Base-by-base conservation (phyloP, 2,113 vertebrate genomes). In the Rhipidura dahli region DNA sequence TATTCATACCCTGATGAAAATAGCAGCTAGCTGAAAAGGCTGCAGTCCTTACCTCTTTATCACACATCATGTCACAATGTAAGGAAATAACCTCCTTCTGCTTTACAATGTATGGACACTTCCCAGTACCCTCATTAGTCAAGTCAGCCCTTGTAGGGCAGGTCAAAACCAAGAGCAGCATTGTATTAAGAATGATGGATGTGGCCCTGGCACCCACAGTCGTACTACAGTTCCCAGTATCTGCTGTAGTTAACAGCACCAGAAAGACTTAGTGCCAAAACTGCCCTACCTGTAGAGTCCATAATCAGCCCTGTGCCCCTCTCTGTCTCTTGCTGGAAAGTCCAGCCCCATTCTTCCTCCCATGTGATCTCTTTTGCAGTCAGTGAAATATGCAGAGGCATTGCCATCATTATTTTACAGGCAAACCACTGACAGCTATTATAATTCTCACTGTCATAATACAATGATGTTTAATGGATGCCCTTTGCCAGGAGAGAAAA, bases 61-160 rank as follows among this genome's bases (percentile, higher is more conserved):
- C 87, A 85, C 17, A 65, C 31, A 72, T 35, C 69, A 69, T 47
- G 20, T 56, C 66, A 93, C 81, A 91, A 71, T 20, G 27, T 42
- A 94, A 89, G 92, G 92, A 93, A 94, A 90, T 89, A 71, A 92
- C 59, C 72, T 87, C 81, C 72, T 90, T 65, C 61, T 45, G 50
- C 64, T 72, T 73, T 80, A 89, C 80, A 92, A 73, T 77, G 79
- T 49, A 44, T 35, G 27, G 70, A 71, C 19, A 42, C 22, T 91
- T 87, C 73, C 72, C 83, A 78, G 15, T 21, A 59, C 16, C 37
- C 22, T 77, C 44, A 83, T 84, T 70, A 82, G 51, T 82, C 44
- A 68, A 63, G 77, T 47, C 33, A 93, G 39, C 51, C 64, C 68
- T 42, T 53, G 42, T 13, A 93, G 72, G 39, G 87, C 80, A 89